Evolutionary conservation across 1,140 invertebrate species (phyloP), one percentile per base, ranked within the genome.

Genomic region (Dinothrombium tinctorium): DNA sequence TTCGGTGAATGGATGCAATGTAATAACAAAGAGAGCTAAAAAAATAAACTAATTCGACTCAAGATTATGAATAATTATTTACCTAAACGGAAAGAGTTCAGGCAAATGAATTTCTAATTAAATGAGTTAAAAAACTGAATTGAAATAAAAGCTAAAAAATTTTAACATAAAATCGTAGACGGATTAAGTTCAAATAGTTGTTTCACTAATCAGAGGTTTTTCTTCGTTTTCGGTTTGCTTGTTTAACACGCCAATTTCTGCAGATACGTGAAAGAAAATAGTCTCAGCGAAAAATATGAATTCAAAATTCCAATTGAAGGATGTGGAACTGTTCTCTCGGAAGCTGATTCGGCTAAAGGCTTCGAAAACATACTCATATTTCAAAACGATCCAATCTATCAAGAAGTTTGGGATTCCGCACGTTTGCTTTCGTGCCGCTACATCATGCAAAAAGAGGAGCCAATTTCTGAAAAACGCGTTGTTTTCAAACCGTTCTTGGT

Each of bases 361-460:
- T 79, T 87, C 2, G 82, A 89, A 59, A 87, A 87, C 55, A 86
- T 80, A 0, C 81, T 89, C 49, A 86, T 89, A 52, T 76, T 89
- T 33, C 83, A 89, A 55, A 87, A 84, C 57, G 83, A 89, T 59
- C 79, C 81, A 0, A 78, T 82, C 50, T 81, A 87, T 17, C 82
- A 87, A 59, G 81, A 87, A 61, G 79, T 80, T 15, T 58, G 52
- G 51, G 76, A 65, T 50, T 61, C 62, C 44, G 73, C 76, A 0
- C 67, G 80, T 51, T 83, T 83, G 55, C 56, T 87, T 9, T 66
- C 79, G 31, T 86, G 81, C 58, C 83, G 80, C 4, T 87, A 86
- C 55, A 19, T 24, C 12, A 24, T 45, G 2, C 20, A 41, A n/a
- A 25, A 41, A 26, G 40, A 45, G 14, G 21, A 37, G n/a, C 82